Evolutionary conservation across 2,797 vertebrate genomes (phyloP).

Genomic region (Schizopygopsis pylzovi): DNA sequence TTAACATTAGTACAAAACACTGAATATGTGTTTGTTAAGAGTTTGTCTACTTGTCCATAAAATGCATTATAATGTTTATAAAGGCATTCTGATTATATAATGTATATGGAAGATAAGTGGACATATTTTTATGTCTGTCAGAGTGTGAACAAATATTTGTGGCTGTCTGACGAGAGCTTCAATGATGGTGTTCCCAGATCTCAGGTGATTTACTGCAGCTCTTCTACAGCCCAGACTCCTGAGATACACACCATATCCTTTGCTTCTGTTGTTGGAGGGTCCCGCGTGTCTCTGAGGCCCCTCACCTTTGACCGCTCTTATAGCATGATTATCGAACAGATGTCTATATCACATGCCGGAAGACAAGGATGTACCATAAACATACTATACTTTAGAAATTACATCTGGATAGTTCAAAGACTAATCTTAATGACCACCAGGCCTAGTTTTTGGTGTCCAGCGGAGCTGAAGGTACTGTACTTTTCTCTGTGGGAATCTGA

Average conservation of each 20-base stretch:
- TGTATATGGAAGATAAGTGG: neutral
- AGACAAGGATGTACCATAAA: slow-evolving; percentile 17
- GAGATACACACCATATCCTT: slow-evolving; percentile 51
- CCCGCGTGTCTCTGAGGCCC: neutral
- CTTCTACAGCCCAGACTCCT: slow-evolving; percentile 11
- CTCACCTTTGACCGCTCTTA: slow-evolving; percentile 2
- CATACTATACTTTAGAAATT: neutral
- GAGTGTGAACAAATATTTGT: slow-evolving; percentile 20
- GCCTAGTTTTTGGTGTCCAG: neutral
- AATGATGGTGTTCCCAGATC: slow-evolving; percentile 54
- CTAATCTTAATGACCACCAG: neutral
- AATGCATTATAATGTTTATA: neutral
- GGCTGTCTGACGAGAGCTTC: neutral
- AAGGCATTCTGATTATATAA: neutral
- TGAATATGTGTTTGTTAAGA: neutral
- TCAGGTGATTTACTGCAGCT: slow-evolving; percentile 48
- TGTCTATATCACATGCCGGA: neutral
- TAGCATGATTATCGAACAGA: slow-evolving; percentile 12
- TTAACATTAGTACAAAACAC: neutral
- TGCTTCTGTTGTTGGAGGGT: slow-evolving; percentile 36
- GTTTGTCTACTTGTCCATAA: neutral
- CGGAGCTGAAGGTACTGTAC: neutral
- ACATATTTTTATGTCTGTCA: neutral
- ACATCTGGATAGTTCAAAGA: slow-evolving; percentile 19
- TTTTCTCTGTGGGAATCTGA: no score